Conservation (phyloP, 2,797 vertebrate species). For the Tympanoctomys barrerae region DNA sequence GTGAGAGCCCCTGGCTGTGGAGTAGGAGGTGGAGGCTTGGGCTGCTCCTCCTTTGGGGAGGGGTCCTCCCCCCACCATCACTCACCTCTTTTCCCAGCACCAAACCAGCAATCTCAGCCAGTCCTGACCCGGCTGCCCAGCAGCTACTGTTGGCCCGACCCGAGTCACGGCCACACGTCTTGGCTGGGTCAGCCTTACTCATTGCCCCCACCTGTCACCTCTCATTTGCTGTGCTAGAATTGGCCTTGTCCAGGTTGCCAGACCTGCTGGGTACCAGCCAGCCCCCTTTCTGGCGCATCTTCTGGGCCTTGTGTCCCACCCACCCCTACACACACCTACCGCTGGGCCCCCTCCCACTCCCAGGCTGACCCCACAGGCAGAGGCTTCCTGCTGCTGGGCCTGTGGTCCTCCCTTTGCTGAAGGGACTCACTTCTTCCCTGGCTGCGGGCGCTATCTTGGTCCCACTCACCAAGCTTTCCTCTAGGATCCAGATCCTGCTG, state of each 20-base stretch:
- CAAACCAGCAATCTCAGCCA: not conserved
- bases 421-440: not conserved
- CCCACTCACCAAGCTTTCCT: not conserved
- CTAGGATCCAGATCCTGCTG: not conserved
- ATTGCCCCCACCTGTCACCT: not conserved
- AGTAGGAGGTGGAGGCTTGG: not conserved
- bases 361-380: too few relatives aligned
- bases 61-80: not conserved
- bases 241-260: not conserved
- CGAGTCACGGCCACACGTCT: not conserved
- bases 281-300: fast-evolving
- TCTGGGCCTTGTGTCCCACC: not conserved
- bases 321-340: too few relatives aligned
- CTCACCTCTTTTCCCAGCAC: not conserved
- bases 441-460: not conserved
- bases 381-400: not conserved
- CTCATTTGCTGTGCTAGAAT: not conserved
- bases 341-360: not conserved
- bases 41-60: fast-evolving
- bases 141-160: not conserved
- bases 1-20: too few relatives aligned
- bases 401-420: not conserved
- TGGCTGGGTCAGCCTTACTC: too few relatives aligned
- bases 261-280: not conserved
- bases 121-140: not conserved